These are phyloP conservation scores for Cynocephalus volans DNA, from an alignment of 2,113 vertebrate species.

Conservation along the genomic window DNA sequence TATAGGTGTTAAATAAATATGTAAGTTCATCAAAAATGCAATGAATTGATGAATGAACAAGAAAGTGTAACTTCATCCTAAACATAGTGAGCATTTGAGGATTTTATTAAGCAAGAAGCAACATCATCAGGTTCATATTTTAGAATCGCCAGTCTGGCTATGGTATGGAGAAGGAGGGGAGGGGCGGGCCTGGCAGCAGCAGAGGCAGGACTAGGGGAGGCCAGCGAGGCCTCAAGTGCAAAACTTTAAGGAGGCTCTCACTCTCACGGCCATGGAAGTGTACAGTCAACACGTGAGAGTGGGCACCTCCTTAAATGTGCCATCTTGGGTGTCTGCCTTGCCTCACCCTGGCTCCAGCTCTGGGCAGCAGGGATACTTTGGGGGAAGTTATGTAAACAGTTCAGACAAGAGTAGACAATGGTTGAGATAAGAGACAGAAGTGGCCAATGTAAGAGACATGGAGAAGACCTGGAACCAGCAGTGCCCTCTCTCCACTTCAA, in stretches of 20 bases:
- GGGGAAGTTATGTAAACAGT: not conserved
- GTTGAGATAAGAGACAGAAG: accelerated
- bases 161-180: not conserved
- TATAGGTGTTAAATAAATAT: accelerated
- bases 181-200: not conserved
- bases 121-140: not conserved
- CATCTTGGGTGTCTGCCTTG: no score
- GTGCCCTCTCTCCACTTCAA: no score
- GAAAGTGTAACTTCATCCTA: not conserved
- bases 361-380: no score
- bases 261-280: no score
- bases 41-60: not conserved
- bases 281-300: not conserved
- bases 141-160: not conserved
- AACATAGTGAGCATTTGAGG: not conserved
- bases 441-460: not conserved
- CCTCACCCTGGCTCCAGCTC: not conserved
- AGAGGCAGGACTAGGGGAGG: not conserved
- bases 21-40: not conserved
- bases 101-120: not conserved
- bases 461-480: not conserved
- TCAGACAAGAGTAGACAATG: not conserved
- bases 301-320: not conserved
- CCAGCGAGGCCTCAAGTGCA: not conserved
- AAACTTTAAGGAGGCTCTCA: not conserved